These are phyloP conservation scores for Armadillidium nasatum DNA, from an alignment of 1,140 invertebrate genomes.

Conservation along the genomic window DNA sequence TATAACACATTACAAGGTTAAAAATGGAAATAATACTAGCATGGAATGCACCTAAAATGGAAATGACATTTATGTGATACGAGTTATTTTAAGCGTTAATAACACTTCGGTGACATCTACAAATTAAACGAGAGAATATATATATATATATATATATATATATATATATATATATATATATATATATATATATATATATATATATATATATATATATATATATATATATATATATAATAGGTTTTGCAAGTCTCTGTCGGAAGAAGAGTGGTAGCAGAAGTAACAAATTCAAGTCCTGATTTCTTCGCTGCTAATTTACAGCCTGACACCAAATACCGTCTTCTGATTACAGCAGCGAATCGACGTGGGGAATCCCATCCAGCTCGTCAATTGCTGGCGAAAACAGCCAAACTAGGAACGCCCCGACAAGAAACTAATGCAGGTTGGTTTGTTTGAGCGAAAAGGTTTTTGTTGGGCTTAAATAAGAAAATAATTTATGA, in stretches of 20 bases:
- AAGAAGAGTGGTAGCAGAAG: not conserved
- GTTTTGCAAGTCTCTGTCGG: not conserved
- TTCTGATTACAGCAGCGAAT: not conserved
- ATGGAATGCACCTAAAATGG: no score
- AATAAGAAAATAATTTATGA: no score
- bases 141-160: no score
- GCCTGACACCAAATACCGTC: not conserved
- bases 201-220: not conserved
- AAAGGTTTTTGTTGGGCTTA: no score
- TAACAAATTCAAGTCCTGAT: not conserved
- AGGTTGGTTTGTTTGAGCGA: no score
- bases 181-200: not conserved
- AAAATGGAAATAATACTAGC: no score
- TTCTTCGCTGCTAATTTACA: not conserved
- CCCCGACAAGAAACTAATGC: not conserved
- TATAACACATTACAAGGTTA: no score
- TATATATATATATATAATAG: not conserved
- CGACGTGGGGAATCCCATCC: not conserved
- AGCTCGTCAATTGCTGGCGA: not conserved
- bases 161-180: not conserved
- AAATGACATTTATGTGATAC: no score
- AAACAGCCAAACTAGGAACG: not conserved
- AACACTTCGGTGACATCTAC: no score
- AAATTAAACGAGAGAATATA: no score
- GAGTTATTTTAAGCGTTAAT: no score